Evolutionary conservation across 2,888 invertebrate species (phyloP).

Genomic region (Cephonodes hylas): DNA sequence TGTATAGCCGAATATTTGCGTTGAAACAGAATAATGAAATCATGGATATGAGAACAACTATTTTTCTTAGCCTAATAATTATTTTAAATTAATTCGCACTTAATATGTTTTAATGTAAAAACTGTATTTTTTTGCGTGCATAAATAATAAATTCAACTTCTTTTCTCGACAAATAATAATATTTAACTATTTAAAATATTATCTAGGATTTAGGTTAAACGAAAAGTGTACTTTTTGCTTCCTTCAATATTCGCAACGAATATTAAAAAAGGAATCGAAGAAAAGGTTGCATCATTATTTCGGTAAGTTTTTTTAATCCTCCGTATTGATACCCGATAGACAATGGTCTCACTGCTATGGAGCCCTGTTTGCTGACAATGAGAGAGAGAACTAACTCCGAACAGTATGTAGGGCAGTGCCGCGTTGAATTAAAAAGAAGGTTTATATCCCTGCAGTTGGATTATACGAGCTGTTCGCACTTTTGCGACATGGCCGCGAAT

Average conservation of each 20-base stretch:
- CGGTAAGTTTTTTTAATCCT: background rate
- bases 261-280: background rate
- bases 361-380: background rate
- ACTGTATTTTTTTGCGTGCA: too few species aligned
- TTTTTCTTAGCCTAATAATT: too few species aligned
- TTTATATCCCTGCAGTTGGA: slow-evolving; percentile 1
- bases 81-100: too few species aligned
- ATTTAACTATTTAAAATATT: too few species aligned
- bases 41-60: too few species aligned
- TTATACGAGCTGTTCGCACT: slow-evolving; percentile 7
- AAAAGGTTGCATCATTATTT: background rate
- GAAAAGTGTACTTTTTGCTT: too few species aligned
- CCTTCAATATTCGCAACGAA: background rate
- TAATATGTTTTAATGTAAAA: too few species aligned
- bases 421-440: slow-evolving; percentile 3
- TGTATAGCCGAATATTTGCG: too few species aligned
- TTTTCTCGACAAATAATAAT: too few species aligned
- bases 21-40: too few species aligned
- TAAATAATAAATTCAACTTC: too few species aligned
- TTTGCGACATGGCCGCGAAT: background rate
- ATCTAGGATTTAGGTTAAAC: too few species aligned
- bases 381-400: background rate
- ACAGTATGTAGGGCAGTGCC: slow-evolving; percentile 1
- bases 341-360: background rate
- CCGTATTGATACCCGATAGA: background rate